Evolutionary conservation across 2,797 vertebrate genomes (phyloP).

Genomic region (Sebastiscus tertius): DNA sequence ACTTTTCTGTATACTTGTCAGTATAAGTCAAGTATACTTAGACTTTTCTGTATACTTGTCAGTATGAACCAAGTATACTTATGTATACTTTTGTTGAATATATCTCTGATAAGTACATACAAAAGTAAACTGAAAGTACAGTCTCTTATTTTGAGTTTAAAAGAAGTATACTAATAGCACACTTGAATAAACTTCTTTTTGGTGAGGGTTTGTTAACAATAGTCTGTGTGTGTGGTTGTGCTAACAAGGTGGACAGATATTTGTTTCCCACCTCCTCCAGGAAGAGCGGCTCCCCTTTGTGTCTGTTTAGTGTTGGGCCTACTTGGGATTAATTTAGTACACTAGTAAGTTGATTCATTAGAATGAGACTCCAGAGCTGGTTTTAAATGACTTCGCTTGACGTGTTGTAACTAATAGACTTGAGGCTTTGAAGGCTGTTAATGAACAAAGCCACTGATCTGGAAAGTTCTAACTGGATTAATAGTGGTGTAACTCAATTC

Average conservation of each 20-base stretch:
- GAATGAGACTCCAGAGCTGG: constrained; percentile 45
- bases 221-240: background rate
- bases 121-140: too few species aligned
- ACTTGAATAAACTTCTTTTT: too few species aligned
- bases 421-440: constrained; percentile 69
- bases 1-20: too few species aligned
- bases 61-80: too few species aligned
- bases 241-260: background rate
- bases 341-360: constrained; percentile 62
- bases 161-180: too few species aligned
- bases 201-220: too few species aligned
- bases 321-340: constrained; percentile 60
- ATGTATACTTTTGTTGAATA: too few species aligned
- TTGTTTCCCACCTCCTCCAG: background rate
- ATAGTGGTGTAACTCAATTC: constrained; percentile 68
- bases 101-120: too few species aligned
- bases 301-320: constrained; percentile 27
- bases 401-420: constrained; percentile 69
- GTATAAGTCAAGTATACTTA: too few species aligned
- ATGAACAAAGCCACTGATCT: constrained; percentile 74
- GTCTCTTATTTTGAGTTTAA: too few species aligned
- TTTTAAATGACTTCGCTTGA: constrained; percentile 74
- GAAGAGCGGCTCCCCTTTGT: background rate
- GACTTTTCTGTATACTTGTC: too few species aligned
- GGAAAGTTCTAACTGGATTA: constrained; percentile 76